A percentile compares a stretch with the other conserved stretches of the same genome.
These are phyloP conservation scores for Patella pellucida DNA, from an alignment of 2,888 invertebrate species.

Conservation along the genomic window DNA sequence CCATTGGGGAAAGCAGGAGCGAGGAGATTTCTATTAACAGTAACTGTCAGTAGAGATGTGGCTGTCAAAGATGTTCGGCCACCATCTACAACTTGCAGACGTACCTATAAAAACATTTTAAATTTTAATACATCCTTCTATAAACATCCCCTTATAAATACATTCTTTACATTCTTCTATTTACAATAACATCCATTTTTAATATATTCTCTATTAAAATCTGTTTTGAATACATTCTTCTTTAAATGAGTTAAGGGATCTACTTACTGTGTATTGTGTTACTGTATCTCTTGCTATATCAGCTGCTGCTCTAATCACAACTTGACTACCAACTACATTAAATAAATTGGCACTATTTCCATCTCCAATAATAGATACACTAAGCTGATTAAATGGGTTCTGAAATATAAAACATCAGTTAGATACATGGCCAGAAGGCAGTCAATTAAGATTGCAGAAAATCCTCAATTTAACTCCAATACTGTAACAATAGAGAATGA, in stretches of 20 bases:
- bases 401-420: slow-evolving; percentile 23
- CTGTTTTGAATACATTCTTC: too few relatives aligned
- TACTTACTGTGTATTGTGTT: slow-evolving; percentile 46
- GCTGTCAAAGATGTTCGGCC: slow-evolving; percentile 47
- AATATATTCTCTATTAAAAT: too few relatives aligned
- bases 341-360: slow-evolving; percentile 28
- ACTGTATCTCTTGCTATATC: slow-evolving; percentile 42
- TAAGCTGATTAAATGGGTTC: slow-evolving; percentile 33
- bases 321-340: slow-evolving; percentile 12
- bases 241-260: not conserved
- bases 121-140: too few relatives aligned
- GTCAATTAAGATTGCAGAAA: too few relatives aligned
- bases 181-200: too few relatives aligned
- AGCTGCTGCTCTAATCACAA: slow-evolving; percentile 39
- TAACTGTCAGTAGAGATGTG: slow-evolving; percentile 44
- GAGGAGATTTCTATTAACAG: slow-evolving; percentile 42
- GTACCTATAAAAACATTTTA: slow-evolving; percentile 34
- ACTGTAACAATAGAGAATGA: too few relatives aligned
- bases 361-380: slow-evolving; percentile 32
- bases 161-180: too few relatives aligned
- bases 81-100: slow-evolving; percentile 46
- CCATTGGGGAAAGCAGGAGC: slow-evolving; percentile 42
- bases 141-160: too few relatives aligned
- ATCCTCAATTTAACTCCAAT: too few relatives aligned
- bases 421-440: too few relatives aligned